A percentile compares a stretch with the other conserved stretches of the same genome.
Evolutionary conservation across 2,888 invertebrate genomes (phyloP).

Genomic region (Temnothorax ravouxi): DNA sequence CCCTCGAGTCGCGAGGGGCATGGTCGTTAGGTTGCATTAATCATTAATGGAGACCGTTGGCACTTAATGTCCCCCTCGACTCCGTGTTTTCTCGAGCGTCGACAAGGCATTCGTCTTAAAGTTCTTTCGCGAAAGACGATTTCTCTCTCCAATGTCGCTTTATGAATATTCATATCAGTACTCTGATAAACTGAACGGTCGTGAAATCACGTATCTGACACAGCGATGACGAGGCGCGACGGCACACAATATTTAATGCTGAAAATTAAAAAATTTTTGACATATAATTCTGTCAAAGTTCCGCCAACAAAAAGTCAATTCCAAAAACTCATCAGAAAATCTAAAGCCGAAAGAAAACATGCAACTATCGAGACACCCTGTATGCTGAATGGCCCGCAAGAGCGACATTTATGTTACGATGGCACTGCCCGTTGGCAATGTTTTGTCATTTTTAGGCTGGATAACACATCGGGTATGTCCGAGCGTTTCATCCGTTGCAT

Average conservation of each 20-base stretch:
- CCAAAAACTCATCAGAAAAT: constrained; percentile 1
- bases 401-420: constrained; percentile 42
- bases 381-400: background rate
- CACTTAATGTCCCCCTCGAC: constrained; percentile 63
- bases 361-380: constrained; percentile 2
- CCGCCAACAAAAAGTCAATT: background rate
- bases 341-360: background rate
- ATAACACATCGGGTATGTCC: constrained; percentile 40
- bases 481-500: constrained; percentile 44
- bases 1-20: constrained; percentile 63
- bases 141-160: background rate
- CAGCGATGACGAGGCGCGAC: background rate
- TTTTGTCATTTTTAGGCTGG: constrained; percentile 50
- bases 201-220: background rate
- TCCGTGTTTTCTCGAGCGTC: constrained; percentile 30
- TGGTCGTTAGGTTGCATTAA: constrained; percentile 75
- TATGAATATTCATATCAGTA: constrained; percentile 34
- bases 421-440: constrained; percentile 19
- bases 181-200: constrained; percentile 25
- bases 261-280: background rate
- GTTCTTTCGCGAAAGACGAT: constrained; percentile 40
- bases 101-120: constrained; percentile 64
- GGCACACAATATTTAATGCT: background rate
- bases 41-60: constrained; percentile 71
- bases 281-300: background rate